These are phyloP conservation scores for Hylyphantes graminicola DNA, from an alignment of 1,140 invertebrate species.

Conservation along the genomic window DNA sequence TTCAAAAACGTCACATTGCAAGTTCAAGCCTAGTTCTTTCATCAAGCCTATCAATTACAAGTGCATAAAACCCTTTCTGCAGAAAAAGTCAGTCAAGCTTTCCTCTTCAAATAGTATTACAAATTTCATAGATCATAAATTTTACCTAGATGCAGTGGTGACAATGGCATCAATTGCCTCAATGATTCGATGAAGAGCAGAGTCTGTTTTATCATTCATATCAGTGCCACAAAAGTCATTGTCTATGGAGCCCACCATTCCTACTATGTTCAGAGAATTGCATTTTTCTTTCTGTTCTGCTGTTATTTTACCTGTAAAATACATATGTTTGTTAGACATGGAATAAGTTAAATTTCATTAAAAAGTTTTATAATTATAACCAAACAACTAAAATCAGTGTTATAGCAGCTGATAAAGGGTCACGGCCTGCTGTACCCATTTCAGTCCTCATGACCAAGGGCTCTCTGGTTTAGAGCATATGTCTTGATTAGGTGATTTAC, in stretches of 20 bases:
- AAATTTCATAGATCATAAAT: background rate
- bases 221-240: conserved; percentile 99
- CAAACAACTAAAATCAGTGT: background rate
- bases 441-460: too few relatives aligned
- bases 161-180: conserved; percentile 98
- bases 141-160: conserved; percentile 83
- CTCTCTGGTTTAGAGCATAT: too few relatives aligned
- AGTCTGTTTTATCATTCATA: conserved; percentile 99
- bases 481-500: too few relatives aligned
- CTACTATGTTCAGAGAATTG: conserved; percentile 89
- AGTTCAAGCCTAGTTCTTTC: too few relatives aligned
- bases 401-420: background rate
- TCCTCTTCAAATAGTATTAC: background rate
- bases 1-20: too few relatives aligned
- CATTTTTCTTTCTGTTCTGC: conserved; percentile 81
- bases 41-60: too few relatives aligned
- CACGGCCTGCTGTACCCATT: too few relatives aligned
- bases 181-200: conserved; percentile 96
- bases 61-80: too few relatives aligned
- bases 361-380: background rate
- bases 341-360: background rate
- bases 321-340: background rate
- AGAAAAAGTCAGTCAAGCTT: background rate
- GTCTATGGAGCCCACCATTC: conserved; percentile 99
- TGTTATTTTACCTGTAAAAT: conserved; percentile 77